These are phyloP conservation scores for Cistogaster globosa DNA, from an alignment of 2,888 invertebrate genomes.

Conservation along the genomic window DNA sequence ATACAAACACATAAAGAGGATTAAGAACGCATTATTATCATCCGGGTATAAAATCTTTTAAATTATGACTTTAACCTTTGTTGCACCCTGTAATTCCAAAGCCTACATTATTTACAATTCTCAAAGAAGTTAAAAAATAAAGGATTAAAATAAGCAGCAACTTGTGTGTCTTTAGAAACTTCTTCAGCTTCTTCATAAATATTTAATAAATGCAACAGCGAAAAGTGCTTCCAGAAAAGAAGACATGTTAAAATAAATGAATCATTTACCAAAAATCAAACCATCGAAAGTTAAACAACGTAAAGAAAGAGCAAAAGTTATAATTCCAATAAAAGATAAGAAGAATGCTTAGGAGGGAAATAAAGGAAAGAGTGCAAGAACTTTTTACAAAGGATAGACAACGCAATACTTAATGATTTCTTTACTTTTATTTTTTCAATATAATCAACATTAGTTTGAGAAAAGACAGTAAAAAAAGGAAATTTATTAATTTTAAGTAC, in stretches of 20 bases:
- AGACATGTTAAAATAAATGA: constrained; percentile 46
- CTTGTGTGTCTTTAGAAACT: constrained; percentile 34
- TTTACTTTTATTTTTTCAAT: neutral
- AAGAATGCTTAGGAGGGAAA: neutral
- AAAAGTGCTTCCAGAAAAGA: constrained; percentile 32
- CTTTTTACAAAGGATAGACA: too few relatives aligned
- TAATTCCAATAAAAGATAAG: constrained; percentile 21
- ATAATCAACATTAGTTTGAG: constrained; percentile 1
- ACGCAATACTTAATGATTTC: too few relatives aligned
- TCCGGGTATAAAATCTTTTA: too few relatives aligned
- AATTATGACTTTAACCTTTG: too few relatives aligned
- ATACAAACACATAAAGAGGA: too few relatives aligned
- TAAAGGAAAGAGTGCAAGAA: neutral
- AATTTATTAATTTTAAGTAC: constrained; percentile 64
- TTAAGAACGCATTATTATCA: too few relatives aligned
- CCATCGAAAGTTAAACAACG: constrained; percentile 45
- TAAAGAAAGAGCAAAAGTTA: constrained; percentile 51
- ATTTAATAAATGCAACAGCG: constrained; percentile 62
- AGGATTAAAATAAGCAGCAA: constrained; percentile 56
- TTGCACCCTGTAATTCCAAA: neutral
- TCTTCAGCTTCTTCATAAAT: constrained; percentile 60
- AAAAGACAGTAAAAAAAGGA: too few relatives aligned
- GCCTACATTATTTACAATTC: constrained; percentile 14
- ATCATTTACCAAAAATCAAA: constrained; percentile 60
- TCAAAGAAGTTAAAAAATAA: neutral